phyloP scores from a whole-genome alignment of 2,797 vertebrate species.

The Oryzias sinensis region DNA sequence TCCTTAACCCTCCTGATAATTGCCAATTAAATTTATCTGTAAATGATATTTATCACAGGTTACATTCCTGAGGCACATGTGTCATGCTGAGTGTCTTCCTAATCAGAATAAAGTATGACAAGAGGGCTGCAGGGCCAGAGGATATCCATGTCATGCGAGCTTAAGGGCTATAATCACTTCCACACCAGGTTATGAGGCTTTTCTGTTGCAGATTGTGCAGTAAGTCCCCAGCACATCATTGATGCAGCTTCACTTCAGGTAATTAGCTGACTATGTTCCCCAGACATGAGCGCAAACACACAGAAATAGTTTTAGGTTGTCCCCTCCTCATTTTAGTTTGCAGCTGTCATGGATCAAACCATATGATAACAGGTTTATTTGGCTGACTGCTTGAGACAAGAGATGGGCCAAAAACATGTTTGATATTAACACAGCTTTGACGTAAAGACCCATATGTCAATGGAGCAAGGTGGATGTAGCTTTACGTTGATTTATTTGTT shows the following conservation, averaged over 20 bases:
- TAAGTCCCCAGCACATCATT: slow-evolving; percentile 52
- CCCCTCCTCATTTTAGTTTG: slow-evolving; percentile 38
- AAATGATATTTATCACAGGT: slow-evolving; percentile 76
- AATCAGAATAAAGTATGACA: slow-evolving; percentile 76
- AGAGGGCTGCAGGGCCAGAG: slow-evolving; percentile 66
- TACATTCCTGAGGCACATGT: slow-evolving; percentile 77
- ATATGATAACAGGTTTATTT: slow-evolving; percentile 29
- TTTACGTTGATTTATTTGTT: slow-evolving; percentile 34
- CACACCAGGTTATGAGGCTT: slow-evolving; percentile 67
- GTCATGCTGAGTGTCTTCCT: slow-evolving; percentile 77
- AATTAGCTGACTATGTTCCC: slow-evolving; percentile 46
- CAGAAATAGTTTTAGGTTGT: slow-evolving; percentile 38
- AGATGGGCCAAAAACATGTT: too few species aligned
- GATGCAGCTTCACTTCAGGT: slow-evolving; percentile 49
- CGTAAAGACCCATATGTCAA: too few species aligned
- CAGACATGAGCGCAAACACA: slow-evolving; percentile 47
- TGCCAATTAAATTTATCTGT: slow-evolving; percentile 58
- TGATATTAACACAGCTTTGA: too few species aligned
- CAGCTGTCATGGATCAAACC: slow-evolving; percentile 47
- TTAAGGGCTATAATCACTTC: slow-evolving; percentile 78
- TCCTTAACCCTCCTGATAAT: slow-evolving; percentile 49
- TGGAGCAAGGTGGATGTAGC: too few species aligned
- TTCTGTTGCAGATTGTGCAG: slow-evolving; percentile 60
- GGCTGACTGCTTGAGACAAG: slow-evolving; percentile 30
- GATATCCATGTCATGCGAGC: slow-evolving; percentile 77